A percentile compares a stretch with the other conserved stretches of the same genome.
Evolutionary conservation across 2,113 vertebrate species (phyloP).

Genomic region (Chunga burmeisteri): DNA sequence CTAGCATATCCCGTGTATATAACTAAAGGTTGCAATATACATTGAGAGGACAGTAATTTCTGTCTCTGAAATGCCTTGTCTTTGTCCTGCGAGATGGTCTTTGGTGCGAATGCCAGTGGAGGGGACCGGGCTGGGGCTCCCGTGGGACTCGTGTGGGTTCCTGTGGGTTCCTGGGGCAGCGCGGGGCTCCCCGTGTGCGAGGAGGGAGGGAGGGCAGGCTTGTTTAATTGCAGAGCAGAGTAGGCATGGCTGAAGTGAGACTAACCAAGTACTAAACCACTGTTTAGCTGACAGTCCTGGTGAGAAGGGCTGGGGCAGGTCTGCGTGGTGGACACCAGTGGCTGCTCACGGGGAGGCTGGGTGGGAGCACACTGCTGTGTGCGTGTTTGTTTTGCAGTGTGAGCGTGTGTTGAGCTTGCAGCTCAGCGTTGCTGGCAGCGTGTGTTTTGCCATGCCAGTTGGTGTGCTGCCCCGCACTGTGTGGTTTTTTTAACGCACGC

Average conservation of each 20-base stretch:
- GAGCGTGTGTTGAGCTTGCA: neutral
- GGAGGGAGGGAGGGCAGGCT: neutral
- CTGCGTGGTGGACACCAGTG: neutral
- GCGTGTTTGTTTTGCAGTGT: neutral
- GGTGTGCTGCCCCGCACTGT: neutral
- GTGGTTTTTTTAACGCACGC: neutral
- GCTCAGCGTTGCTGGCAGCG: neutral
- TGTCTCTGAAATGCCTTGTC: neutral
- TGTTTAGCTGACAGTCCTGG: neutral
- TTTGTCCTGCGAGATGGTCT: neutral
- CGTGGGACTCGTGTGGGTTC: neutral
- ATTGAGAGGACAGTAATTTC: neutral
- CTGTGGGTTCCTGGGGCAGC: neutral
- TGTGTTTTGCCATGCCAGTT: neutral
- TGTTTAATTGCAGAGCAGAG: neutral
- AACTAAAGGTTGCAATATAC: neutral
- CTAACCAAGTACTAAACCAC: accelerated
- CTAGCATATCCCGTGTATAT: neutral
- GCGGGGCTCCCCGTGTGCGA: neutral
- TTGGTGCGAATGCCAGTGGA: neutral
- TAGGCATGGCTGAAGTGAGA: neutral
- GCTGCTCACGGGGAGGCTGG: neutral
- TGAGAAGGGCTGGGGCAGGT: neutral
- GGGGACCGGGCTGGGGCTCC: neutral
- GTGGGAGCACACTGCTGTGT: neutral